Conservation (phyloP, 2,888 invertebrate genomes). For the Lapara coniferarum region DNA sequence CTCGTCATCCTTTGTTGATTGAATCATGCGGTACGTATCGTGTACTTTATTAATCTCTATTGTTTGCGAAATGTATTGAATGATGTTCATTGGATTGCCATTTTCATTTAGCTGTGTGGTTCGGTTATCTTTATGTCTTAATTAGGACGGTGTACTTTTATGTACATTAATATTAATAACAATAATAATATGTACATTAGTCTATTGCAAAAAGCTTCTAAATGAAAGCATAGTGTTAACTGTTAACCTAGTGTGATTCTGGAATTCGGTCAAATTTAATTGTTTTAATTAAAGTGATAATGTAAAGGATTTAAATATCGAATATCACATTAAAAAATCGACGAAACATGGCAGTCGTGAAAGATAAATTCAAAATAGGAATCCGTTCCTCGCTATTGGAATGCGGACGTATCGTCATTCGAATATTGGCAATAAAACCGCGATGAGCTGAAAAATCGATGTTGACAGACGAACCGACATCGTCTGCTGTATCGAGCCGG, state of each 20-base stretch:
- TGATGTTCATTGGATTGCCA: background rate
- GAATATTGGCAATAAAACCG: conserved; percentile 81
- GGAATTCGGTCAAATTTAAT: no score
- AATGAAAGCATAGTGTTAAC: no score
- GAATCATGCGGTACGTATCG: conserved; percentile 38
- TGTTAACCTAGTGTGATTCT: no score
- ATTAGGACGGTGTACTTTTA: no score
- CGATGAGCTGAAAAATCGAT: conserved; percentile 83
- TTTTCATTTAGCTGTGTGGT: no score
- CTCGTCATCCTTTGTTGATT: conserved; percentile 41
- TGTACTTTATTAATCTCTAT: conserved; percentile 25
- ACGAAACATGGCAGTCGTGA: conserved; percentile 14
- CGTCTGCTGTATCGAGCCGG: conserved; percentile 15
- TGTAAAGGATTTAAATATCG: no score
- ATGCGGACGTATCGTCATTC: conserved; percentile 65
- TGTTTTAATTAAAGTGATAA: no score
- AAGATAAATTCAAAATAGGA: conserved; percentile 47
- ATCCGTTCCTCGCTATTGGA: conserved; percentile 47
- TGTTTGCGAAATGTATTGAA: conserved; percentile 5
- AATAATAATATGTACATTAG: no score
- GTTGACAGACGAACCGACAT: conserved; percentile 73
- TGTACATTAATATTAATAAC: no score
- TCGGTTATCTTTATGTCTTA: no score
- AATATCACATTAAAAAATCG: background rate
- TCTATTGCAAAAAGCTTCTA: no score